Evolutionary conservation across 1,140 invertebrate species (phyloP).

Genomic region (Diachasma alloeum): DNA sequence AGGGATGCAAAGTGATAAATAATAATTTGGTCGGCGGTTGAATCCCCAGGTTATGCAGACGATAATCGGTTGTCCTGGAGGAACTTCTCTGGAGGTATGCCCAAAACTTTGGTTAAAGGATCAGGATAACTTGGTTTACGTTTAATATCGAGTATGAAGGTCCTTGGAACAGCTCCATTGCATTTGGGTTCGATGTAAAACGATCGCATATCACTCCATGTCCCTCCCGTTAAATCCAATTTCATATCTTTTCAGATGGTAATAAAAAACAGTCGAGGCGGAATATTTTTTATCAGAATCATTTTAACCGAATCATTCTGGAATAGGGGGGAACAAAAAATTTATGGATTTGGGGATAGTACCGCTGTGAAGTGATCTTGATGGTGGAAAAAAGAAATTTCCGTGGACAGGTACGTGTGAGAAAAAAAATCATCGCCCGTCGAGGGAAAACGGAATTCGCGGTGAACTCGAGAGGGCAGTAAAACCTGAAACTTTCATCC

Average conservation of each 20-base stretch:
- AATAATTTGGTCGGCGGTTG: neutral
- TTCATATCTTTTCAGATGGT: neutral
- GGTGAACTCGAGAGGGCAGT: constrained; percentile 24
- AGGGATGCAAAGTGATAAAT: neutral
- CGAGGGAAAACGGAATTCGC: constrained; percentile 5
- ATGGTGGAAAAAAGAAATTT: neutral
- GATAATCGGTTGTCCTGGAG: constrained; percentile 6
- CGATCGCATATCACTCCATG: neutral
- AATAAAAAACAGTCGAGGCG: neutral
- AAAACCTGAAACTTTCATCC: constrained; percentile 31
- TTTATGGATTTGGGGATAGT: neutral
- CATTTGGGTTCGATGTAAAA: neutral
- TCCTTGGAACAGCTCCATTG: constrained; percentile 13
- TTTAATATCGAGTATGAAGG: constrained; percentile 21
- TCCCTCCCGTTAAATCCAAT: constrained; percentile 1
- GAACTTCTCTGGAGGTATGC: neutral
- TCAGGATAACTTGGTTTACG: constrained; percentile 31
- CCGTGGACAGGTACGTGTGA: neutral
- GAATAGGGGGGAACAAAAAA: neutral
- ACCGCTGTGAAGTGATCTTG: neutral
- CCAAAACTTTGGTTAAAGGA: constrained; percentile 11
- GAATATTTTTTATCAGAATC: neutral
- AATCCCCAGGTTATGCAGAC: constrained; percentile 6
- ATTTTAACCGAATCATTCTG: neutral
- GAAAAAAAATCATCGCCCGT: neutral